Base-by-base conservation (phyloP, 2,797 vertebrate genomes). In the Sebastes oblongus region DNA sequence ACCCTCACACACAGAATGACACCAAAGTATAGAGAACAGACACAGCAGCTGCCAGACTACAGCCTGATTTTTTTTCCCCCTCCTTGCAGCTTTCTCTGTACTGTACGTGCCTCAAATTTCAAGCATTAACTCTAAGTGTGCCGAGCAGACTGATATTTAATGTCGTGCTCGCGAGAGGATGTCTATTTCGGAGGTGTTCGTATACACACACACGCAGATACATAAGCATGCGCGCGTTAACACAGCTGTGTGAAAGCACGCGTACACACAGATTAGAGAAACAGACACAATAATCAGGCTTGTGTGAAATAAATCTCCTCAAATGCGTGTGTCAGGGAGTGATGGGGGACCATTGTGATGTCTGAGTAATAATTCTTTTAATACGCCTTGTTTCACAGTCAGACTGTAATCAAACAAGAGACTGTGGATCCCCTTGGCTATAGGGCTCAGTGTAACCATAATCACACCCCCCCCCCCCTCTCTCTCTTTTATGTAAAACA, bases 21-120 rank as follows among this genome's bases (percentile, higher is more conserved):
- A 90, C 84, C 75, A 83, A 93, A 89, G 86, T 88, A 88, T 79
- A 88, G 85, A 86, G 91, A 89, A 88, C 79, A 90, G 86, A 93
- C 86, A 80, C 60, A 91, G 91, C 92, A 92, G 92, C 92, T 92
- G 92, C 90, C 89, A 93, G 87, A 90, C 89, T 86, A 78, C 59
- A 83, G 84, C 69, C 84, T 84, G 50, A 27, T 55, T 83, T 82
- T 80, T 77, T 77, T 25, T 1, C 1, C 39, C 8, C 8, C 30
- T 27, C 68, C 84, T 84, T 52, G 83, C 87, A 88, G 87, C 77
- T 93, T 91, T 91, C 86, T 92, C 77, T 84, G 82, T 88, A 86
- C 84, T 83, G 83, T 93, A 93, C 91, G 93, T 94, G 94, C 88
- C 82, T 94, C 89, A 94, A 90, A 94, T 94, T 92, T 92, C 89